A percentile compares a stretch with the other conserved stretches of the same genome.
Conservation (phyloP, 1,140 invertebrate species). For the Anastrepha ludens region DNA sequence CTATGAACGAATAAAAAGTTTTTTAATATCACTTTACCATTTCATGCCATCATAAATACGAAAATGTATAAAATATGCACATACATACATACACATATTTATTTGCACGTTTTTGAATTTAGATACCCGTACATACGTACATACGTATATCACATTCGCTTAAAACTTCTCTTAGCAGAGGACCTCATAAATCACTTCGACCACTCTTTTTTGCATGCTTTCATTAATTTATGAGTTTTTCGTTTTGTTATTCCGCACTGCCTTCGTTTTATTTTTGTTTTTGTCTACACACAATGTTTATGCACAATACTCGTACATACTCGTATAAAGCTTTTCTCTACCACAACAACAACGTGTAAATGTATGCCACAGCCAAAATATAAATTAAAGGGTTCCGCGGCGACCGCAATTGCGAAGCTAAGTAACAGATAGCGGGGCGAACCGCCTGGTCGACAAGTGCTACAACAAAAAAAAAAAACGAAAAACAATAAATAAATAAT, state of each 20-base stretch:
- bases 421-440: not conserved
- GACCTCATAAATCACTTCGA: conserved; percentile 5
- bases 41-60: too few relatives aligned
- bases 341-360: conserved; percentile 5
- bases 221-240: conserved; percentile 22
- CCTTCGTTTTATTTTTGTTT: not conserved
- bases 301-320: not conserved
- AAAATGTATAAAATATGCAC: too few relatives aligned
- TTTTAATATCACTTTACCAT: too few relatives aligned
- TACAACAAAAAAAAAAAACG: not conserved
- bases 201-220: not conserved
- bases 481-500: not conserved
- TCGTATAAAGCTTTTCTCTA: not conserved
- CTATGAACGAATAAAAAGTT: too few relatives aligned
- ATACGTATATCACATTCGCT: not conserved
- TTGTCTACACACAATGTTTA: not conserved
- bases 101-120: too few relatives aligned
- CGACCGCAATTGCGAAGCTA: not conserved
- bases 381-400: not conserved
- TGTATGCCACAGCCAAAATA: conserved; percentile 13
- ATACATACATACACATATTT: too few relatives aligned
- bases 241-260: not conserved
- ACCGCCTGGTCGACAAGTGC: not conserved
- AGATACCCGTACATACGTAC: too few relatives aligned
- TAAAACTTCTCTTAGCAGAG: not conserved